phyloP scores from a whole-genome alignment of 2,113 vertebrate species.

The Porphyrio hochstetteri region DNA sequence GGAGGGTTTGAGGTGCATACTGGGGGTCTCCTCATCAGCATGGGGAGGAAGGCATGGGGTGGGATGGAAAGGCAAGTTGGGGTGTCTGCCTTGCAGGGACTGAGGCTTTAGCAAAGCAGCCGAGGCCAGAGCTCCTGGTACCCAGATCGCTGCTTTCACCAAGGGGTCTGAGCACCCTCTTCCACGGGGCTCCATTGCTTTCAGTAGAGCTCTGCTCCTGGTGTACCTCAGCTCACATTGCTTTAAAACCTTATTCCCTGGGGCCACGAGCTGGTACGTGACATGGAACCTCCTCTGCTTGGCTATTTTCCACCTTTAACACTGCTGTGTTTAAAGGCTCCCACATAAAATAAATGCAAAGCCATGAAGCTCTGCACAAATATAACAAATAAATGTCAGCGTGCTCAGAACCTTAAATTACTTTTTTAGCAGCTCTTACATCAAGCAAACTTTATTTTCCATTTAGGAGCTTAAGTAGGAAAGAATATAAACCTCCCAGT shows the following conservation, averaged over 20 bases:
- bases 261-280: background rate
- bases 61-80: background rate
- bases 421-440: background rate
- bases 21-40: background rate
- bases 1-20: background rate
- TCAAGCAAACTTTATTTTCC: conserved; percentile 40
- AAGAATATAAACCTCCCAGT: conserved; percentile 25
- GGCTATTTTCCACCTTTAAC: background rate
- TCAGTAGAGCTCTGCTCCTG: background rate
- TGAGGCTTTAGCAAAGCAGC: background rate
- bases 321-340: background rate
- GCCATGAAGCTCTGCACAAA: background rate
- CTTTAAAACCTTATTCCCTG: background rate
- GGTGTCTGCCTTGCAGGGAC: background rate
- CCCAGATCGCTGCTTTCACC: background rate
- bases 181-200: fast-evolving
- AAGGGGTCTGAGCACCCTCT: too few species aligned
- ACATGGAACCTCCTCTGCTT: background rate
- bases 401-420: conserved; percentile 16
- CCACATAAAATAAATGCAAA: background rate
- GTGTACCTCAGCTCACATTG: fast-evolving
- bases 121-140: background rate
- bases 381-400: conserved; percentile 44
- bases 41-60: background rate
- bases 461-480: background rate